Conservation (phyloP, 1,140 invertebrate genomes). For the Drosophila hydei region DNA sequence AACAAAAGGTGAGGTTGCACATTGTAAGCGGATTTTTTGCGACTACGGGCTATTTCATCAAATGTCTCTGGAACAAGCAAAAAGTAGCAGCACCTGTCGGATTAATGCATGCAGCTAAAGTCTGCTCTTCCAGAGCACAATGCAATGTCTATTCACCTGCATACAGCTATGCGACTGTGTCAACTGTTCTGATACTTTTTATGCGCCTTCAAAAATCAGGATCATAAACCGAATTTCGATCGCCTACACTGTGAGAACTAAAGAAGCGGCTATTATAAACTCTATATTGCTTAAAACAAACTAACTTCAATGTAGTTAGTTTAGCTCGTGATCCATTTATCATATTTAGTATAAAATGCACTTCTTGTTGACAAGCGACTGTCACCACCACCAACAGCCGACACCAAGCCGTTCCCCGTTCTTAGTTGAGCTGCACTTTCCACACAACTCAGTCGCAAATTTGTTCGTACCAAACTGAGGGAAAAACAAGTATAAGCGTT, state of each 20-base stretch:
- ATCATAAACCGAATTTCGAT: too few relatives aligned
- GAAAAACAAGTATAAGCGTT: constrained; percentile 22
- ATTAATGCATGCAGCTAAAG: neutral
- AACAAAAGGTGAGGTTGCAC: constrained; percentile 46
- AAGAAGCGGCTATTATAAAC: too few relatives aligned
- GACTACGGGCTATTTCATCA: constrained; percentile 50
- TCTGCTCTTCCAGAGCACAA: neutral
- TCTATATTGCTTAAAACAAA: neutral
- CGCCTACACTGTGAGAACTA: too few relatives aligned
- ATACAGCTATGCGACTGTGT: too few relatives aligned
- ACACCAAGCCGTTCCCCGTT: constrained; percentile 3
- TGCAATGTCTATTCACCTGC: neutral
- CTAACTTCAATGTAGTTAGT: neutral
- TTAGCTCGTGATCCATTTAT: constrained; percentile 13
- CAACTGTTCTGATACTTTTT: too few relatives aligned
- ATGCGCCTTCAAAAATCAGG: too few relatives aligned
- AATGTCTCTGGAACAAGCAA: constrained; percentile 51
- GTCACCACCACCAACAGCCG: constrained; percentile 72
- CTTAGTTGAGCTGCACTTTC: constrained; percentile 53
- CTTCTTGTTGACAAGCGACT: constrained; percentile 71
- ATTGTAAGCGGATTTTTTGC: constrained; percentile 39
- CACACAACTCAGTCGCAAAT: constrained; percentile 79
- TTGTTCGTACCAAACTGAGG: constrained; percentile 53
- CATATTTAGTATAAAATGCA: constrained; percentile 3
- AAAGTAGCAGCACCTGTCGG: constrained; percentile 47